These are phyloP conservation scores for Saccostrea glomerata DNA, from an alignment of 1,140 invertebrate species.

Conservation along the genomic window DNA sequence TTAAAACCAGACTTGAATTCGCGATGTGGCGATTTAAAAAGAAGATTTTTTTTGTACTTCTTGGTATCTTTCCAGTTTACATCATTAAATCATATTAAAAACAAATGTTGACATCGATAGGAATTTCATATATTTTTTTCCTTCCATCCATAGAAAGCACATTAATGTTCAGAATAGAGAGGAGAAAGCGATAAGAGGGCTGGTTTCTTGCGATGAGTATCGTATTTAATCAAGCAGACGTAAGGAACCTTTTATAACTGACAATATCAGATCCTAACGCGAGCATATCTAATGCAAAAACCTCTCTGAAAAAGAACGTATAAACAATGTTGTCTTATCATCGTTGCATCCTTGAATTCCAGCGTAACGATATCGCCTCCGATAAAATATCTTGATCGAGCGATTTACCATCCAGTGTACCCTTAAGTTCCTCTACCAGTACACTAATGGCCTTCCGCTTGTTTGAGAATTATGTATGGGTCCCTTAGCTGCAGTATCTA, in stretches of 20 bases:
- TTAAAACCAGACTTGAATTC: neutral
- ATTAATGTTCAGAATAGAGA: neutral
- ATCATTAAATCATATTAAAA: conserved; percentile 17
- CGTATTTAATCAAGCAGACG: neutral
- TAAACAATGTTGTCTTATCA: conserved; percentile 23
- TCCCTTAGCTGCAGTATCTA: neutral
- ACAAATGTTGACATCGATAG: conserved; percentile 29
- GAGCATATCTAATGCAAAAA: conserved; percentile 24
- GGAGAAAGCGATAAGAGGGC: neutral
- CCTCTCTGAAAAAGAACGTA: neutral
- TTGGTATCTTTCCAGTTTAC: conserved; percentile 34
- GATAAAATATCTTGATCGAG: conserved; percentile 18
- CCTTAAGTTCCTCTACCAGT: neutral
- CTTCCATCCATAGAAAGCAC: neutral
- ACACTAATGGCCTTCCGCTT: no score
- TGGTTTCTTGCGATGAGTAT: conserved; percentile 11
- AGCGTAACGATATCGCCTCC: neutral
- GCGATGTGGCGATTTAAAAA: neutral
- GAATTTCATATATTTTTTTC: neutral
- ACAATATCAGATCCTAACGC: conserved; percentile 14
- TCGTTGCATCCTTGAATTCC: conserved; percentile 22
- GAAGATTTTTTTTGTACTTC: neutral
- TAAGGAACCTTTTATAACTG: neutral
- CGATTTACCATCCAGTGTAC: neutral
- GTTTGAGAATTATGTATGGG: neutral